phyloP scores from a whole-genome alignment of 2,888 invertebrate species.

The Scrobipalpa atriplicella region DNA sequence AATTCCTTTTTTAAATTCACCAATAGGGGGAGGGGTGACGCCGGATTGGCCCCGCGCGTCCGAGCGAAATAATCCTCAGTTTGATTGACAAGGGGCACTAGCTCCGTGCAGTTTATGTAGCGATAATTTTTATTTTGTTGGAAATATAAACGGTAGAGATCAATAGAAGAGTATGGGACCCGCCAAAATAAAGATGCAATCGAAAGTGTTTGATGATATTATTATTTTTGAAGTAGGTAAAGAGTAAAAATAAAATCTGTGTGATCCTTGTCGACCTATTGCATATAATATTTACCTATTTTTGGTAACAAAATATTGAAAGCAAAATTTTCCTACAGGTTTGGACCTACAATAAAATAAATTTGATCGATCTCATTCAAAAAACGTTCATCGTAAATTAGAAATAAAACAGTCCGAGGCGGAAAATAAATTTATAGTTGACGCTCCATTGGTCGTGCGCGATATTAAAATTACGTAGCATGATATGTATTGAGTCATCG shows the following conservation, averaged over 20 bases:
- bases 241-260: no score
- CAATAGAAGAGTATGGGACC: no score
- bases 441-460: conserved; percentile 37
- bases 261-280: no score
- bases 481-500: conserved; percentile 61
- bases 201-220: no score
- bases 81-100: conserved; percentile 65
- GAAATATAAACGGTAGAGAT: no score
- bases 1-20: conserved; percentile 80
- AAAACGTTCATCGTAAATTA: neutral
- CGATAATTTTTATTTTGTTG: conserved; percentile 21
- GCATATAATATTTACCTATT: neutral
- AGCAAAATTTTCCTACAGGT: no score
- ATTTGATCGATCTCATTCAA: no score
- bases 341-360: no score
- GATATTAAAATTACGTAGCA: conserved; percentile 43
- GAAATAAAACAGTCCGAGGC: neutral
- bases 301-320: neutral
- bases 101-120: conserved; percentile 35
- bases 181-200: no score
- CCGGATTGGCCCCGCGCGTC: conserved; percentile 72
- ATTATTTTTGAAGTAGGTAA: neutral
- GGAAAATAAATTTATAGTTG: conserved; percentile 43
- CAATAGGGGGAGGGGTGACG: conserved; percentile 74
- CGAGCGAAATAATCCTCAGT: conserved; percentile 69